A percentile compares a stretch with the other conserved stretches of the same genome.
These are phyloP conservation scores for Fistularia tabacaria DNA, from an alignment of 2,797 vertebrate genomes.

Conservation along the genomic window DNA sequence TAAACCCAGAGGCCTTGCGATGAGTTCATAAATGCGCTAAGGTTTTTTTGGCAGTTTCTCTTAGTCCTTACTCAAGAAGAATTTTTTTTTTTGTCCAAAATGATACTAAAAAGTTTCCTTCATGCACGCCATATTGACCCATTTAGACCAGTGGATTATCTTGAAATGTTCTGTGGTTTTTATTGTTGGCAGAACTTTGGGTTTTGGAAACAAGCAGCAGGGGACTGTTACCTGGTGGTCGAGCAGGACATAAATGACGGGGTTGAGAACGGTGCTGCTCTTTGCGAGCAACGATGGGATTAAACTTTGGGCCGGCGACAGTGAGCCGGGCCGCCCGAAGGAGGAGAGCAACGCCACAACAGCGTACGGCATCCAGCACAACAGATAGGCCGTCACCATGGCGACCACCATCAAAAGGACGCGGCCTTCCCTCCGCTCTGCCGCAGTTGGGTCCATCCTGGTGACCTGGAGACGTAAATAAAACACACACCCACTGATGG, in stretches of 20 bases:
- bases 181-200: too few relatives aligned
- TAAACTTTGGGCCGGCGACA: conserved; percentile 58
- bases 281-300: conserved; percentile 73
- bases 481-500: neutral
- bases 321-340: conserved; percentile 60
- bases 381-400: conserved; percentile 73
- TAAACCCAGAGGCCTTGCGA: neutral
- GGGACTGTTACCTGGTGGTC: conserved; percentile 63
- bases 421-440: conserved; percentile 26
- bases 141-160: too few relatives aligned
- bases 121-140: too few relatives aligned
- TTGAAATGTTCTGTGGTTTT: too few relatives aligned
- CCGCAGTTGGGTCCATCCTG: conserved; percentile 12
- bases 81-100: too few relatives aligned
- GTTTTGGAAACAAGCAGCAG: neutral
- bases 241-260: conserved; percentile 70
- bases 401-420: conserved; percentile 67
- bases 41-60: too few relatives aligned
- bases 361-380: conserved; percentile 74
- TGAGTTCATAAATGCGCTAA: too few relatives aligned
- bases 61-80: too few relatives aligned
- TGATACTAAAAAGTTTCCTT: too few relatives aligned
- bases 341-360: conserved; percentile 66
- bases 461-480: conserved; percentile 20
- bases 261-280: conserved; percentile 73